Percentiles rank a stretch among this genome's conserved stretches.
phyloP scores from a whole-genome alignment of 2,888 invertebrate genomes.

The Ernsta delagoae region DNA sequence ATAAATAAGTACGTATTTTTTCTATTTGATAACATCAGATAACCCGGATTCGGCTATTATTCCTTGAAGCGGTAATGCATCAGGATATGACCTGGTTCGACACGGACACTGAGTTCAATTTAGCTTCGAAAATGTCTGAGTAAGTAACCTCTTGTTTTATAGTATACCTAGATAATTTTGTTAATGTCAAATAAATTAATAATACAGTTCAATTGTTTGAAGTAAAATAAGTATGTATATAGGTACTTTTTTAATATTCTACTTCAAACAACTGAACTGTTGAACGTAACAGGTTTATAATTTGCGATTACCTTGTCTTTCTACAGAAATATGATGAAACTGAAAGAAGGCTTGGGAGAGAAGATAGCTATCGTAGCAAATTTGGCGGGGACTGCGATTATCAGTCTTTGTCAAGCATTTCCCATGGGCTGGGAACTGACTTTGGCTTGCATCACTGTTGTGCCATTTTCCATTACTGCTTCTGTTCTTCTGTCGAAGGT shows the following conservation, averaged over 20 bases:
- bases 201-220: too few species aligned
- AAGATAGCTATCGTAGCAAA: conserved; percentile 91
- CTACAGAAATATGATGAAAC: conserved; percentile 88
- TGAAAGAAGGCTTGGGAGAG: conserved; percentile 94
- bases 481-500: conserved; percentile 88
- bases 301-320: conserved; percentile 6
- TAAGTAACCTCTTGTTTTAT: too few species aligned
- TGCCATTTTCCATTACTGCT: conserved; percentile 90
- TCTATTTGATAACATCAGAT: conserved; percentile 55
- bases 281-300: too few species aligned
- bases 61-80: conserved; percentile 86
- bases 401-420: conserved; percentile 89
- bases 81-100: conserved; percentile 92
- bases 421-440: conserved; percentile 94
- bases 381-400: conserved; percentile 88
- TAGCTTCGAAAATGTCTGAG: conserved; percentile 87
- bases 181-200: too few species aligned
- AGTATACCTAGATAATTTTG: too few species aligned
- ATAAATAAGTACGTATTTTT: too few species aligned
- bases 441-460: conserved; percentile 90
- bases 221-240: too few species aligned
- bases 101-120: conserved; percentile 87
- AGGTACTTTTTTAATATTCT: too few species aligned
- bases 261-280: too few species aligned
- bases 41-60: conserved; percentile 86